A percentile compares a stretch with the other conserved stretches of the same genome.
Evolutionary conservation across 2,888 invertebrate species (phyloP).

Genomic region (Cerceris rybyensis): DNA sequence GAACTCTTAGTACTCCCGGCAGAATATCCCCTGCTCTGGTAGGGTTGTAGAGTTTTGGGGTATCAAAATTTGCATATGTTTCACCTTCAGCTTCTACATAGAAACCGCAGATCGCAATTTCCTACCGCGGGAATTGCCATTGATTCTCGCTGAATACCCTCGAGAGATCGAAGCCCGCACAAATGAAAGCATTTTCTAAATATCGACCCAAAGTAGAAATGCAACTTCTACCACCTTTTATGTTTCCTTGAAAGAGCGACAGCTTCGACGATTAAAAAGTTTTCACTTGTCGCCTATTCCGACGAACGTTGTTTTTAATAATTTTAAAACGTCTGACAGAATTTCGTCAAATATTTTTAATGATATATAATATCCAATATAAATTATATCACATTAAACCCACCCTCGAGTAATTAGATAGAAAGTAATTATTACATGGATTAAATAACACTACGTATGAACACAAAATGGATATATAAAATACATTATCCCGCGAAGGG

Average conservation of each 20-base stretch:
- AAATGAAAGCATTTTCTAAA: constrained; percentile 30
- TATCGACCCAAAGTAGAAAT: neutral
- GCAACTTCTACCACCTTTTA: neutral
- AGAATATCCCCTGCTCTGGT: neutral
- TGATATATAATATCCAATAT: too few species aligned
- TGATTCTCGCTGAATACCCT: constrained; percentile 48
- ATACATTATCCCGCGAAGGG: neutral
- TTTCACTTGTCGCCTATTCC: neutral
- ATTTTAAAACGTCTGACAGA: too few species aligned
- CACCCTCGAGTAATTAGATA: too few species aligned
- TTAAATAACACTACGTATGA: too few species aligned
- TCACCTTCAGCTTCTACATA: constrained; percentile 14
- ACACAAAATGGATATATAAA: too few species aligned
- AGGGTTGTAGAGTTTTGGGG: constrained; percentile 1
- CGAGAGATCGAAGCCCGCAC: constrained; percentile 12
- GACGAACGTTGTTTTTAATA: too few species aligned
- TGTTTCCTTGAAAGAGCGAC: neutral
- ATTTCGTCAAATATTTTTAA: too few species aligned
- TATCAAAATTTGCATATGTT: constrained; percentile 47
- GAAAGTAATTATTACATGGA: too few species aligned
- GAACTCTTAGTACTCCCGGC: too few species aligned
- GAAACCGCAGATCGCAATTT: constrained; percentile 66
- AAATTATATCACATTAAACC: too few species aligned
- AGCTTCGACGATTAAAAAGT: neutral
- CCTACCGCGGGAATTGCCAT: constrained; percentile 61